phyloP scores from a whole-genome alignment of 2,888 invertebrate species.

The Drosophila yooni region DNA sequence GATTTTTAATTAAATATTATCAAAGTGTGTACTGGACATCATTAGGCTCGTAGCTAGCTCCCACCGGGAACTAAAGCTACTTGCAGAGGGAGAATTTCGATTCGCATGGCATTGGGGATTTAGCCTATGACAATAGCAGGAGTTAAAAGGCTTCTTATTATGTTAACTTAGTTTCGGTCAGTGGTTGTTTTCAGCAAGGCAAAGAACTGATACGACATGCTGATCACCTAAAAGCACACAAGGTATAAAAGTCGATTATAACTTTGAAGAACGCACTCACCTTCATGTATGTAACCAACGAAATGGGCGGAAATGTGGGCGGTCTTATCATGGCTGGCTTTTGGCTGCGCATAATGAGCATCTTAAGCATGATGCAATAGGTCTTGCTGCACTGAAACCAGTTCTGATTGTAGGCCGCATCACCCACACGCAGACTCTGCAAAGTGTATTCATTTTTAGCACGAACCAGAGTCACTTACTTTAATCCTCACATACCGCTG shows the following conservation, averaged over 20 bases:
- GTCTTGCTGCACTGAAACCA: constrained; percentile 74
- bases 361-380: constrained; percentile 68
- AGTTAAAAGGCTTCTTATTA: background rate
- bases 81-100: background rate
- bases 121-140: background rate
- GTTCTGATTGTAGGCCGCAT: constrained; percentile 79
- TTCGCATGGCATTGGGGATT: background rate
- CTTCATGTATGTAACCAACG: constrained; percentile 80
- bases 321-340: constrained; percentile 76
- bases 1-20: constrained; percentile 76
- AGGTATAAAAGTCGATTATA: background rate
- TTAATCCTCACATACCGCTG: constrained; percentile 59
- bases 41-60: constrained; percentile 33
- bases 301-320: constrained; percentile 81
- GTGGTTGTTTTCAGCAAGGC: constrained; percentile 71
- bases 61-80: background rate
- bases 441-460: background rate
- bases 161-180: constrained; percentile 28
- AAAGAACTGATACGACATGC: constrained; percentile 81
- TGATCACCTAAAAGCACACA: constrained; percentile 64
- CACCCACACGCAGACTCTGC: constrained; percentile 76
- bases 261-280: constrained; percentile 31
- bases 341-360: constrained; percentile 79
- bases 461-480: rapidly evolving
- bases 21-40: constrained; percentile 62